These are phyloP conservation scores for Pao palembangensis DNA, from an alignment of 2,113 vertebrate species.

Conservation along the genomic window DNA sequence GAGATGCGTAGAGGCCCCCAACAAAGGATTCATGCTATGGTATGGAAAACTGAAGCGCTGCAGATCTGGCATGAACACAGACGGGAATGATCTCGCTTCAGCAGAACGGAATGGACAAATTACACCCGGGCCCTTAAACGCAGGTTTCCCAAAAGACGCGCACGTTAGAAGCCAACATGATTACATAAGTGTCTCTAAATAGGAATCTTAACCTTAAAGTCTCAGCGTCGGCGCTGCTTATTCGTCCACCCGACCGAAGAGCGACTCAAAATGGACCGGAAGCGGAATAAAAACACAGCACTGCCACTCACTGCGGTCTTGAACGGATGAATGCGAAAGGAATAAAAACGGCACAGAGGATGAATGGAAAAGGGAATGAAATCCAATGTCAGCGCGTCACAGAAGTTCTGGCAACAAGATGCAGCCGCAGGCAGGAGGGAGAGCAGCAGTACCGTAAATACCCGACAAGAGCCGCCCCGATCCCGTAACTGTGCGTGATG, in stretches of 20 bases:
- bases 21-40: slow-evolving; percentile 88
- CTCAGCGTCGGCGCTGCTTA: slow-evolving; percentile 33
- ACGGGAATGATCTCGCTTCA: slow-evolving; percentile 44
- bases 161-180: slow-evolving; percentile 6
- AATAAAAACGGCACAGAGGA: slow-evolving; percentile 29
- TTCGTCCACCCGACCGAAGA: not conserved
- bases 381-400: slow-evolving; percentile 28
- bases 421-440: slow-evolving; percentile 39
- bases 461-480: slow-evolving; percentile 8
- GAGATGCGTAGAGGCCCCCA: slow-evolving; percentile 81
- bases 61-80: slow-evolving; percentile 80
- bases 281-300: not conserved
- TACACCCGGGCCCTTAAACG: not conserved
- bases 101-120: slow-evolving; percentile 29
- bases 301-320: not conserved
- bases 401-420: slow-evolving; percentile 49
- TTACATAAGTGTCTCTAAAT: slow-evolving; percentile 46
- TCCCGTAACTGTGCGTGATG: not conserved
- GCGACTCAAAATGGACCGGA: not conserved
- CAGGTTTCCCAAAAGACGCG: not conserved
- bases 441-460: slow-evolving; percentile 68
- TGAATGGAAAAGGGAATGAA: slow-evolving; percentile 39
- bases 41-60: slow-evolving; percentile 78
- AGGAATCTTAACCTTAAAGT: slow-evolving; percentile 55
- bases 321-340: not conserved